phyloP scores from a whole-genome alignment of 2,888 invertebrate genomes.

The Nemotelus nigrinus region DNA sequence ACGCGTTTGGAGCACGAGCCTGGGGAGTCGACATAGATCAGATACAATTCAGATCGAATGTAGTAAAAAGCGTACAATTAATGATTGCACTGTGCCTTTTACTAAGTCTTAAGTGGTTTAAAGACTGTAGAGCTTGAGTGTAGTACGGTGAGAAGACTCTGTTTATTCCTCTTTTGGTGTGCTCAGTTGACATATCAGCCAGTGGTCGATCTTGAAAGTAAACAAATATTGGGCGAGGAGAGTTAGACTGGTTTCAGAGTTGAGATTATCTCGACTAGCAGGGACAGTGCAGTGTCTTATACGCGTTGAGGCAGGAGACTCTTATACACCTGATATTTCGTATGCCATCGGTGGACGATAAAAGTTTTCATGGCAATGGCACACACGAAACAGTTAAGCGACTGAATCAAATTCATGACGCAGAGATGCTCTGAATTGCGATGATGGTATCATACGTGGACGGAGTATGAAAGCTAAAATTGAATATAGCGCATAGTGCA shows the following conservation, averaged over 20 bases:
- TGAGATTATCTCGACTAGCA: not conserved
- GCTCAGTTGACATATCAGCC: not conserved
- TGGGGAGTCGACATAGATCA: too few species aligned
- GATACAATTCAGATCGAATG: too few species aligned
- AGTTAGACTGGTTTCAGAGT: not conserved
- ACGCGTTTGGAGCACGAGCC: too few species aligned
- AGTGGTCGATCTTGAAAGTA: constrained; percentile 15
- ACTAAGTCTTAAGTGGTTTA: not conserved
- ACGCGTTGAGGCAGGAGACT: not conserved
- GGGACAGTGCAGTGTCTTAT: constrained; percentile 3
- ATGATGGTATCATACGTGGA: not conserved
- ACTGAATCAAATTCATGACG: constrained; percentile 14
- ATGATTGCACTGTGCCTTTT: not conserved
- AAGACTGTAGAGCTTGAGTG: not conserved
- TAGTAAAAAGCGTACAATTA: constrained; percentile 15
- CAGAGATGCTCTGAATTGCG: not conserved
- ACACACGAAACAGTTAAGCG: constrained; percentile 28
- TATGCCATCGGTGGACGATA: not conserved
- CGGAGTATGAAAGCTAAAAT: too few species aligned
- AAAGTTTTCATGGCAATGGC: constrained; percentile 4
- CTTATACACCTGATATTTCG: constrained; percentile 6
- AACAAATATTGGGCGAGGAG: constrained; percentile 23
- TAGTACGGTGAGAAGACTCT: not conserved
- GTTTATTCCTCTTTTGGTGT: not conserved
- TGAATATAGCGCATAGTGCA: too few species aligned